Base-by-base conservation (phyloP, 2,888 invertebrate genomes). In the Tenthredo livida region DNA sequence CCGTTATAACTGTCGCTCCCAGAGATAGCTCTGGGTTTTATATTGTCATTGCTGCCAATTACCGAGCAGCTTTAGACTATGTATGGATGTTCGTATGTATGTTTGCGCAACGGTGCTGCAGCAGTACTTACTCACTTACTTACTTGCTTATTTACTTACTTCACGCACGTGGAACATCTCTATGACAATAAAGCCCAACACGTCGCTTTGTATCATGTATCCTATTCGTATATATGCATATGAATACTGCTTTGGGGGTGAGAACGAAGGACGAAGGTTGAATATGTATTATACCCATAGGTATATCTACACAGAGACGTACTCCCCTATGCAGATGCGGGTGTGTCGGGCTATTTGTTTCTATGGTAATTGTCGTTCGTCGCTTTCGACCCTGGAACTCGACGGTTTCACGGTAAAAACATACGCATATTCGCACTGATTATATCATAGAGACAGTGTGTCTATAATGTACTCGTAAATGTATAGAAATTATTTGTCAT, bases 1-100 rank as follows among this genome's bases (percentile, higher is more conserved):
- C 77, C 77, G 77, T 77, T 77, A 33, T 77, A 73, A 43, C 21
- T 73, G 21, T 73, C 73, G 73, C 43, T 73, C 12, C 7, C 33
- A 33, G 29, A 67, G 67, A 67, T 67, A 33, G 67, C 47, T 67
- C 67, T 33, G 12, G 43, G 12, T 73, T 73, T 73, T 47, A 40
- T 40, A 15, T 40, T 73, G 73, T 25, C 40, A 43, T 21, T 25
- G 15, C 10, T 21, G 73, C 73, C 43, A 73, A 73, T 73, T 73
- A 43, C 43, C 43, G 12, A 73, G 73, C 17, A 67, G 33, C 67
- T 47, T 15, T 67, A 33, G 15, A 3, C 47, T 47, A 47, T 21
- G n/a, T 1, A 21, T 67, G 6, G 3, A 65, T 21, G n/a, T 9
- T 9, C 33, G 6, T 10, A 65, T 65, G 15, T 3, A 17, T 67